Percentiles rank a stretch among this genome's conserved stretches.
phyloP scores from a whole-genome alignment of 1,140 invertebrate species.

The Brachionus plicatilis region DNA sequence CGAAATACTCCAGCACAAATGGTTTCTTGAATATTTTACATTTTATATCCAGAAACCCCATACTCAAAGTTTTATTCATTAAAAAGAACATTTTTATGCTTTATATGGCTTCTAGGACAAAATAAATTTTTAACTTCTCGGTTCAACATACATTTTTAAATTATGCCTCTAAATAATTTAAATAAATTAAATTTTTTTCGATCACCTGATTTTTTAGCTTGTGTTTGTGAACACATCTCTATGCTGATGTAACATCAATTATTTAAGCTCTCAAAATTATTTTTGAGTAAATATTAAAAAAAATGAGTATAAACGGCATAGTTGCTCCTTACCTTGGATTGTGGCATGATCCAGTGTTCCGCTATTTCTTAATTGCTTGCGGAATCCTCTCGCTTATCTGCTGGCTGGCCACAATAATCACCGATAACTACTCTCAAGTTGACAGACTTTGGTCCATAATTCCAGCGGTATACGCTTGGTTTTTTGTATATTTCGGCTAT shows the following conservation, averaged over 20 bases:
- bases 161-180: neutral
- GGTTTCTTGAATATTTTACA: neutral
- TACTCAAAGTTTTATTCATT: no score
- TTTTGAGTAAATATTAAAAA: neutral
- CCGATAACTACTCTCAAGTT: slow-evolving; percentile 35
- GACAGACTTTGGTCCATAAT: slow-evolving; percentile 37
- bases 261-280: neutral
- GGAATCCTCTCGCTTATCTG: neutral
- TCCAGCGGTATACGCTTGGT: slow-evolving; percentile 10
- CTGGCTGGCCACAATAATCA: neutral
- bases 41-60: neutral
- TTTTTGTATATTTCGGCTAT: neutral
- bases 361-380: neutral
- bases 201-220: neutral
- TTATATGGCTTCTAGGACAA: neutral
- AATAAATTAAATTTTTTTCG: neutral
- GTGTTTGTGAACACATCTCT: neutral
- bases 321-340: neutral
- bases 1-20: neutral
- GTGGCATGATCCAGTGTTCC: neutral
- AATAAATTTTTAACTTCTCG: neutral
- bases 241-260: neutral
- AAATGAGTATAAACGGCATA: neutral
- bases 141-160: neutral
- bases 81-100: neutral